A percentile compares a stretch with the other conserved stretches of the same genome.
phyloP scores from a whole-genome alignment of 2,797 vertebrate species.

The Buceros bicornis region DNA sequence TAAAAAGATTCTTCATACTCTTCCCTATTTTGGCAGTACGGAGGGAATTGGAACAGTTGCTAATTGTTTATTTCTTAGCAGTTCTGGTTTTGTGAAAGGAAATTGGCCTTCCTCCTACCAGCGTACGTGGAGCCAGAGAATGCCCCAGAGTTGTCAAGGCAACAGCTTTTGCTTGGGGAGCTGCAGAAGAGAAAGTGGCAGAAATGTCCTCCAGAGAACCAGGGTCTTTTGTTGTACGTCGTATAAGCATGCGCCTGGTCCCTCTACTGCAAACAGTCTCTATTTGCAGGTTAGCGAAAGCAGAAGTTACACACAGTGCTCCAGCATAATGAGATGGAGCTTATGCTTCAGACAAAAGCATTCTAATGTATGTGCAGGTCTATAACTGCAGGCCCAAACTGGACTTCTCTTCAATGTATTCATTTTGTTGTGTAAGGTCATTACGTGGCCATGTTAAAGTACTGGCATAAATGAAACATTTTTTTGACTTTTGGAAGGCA shows the following conservation, averaged over 20 bases:
- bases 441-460: background rate
- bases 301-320: background rate
- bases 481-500: background rate
- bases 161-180: conserved; percentile 75
- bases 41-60: background rate
- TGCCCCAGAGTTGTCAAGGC: conserved; percentile 79
- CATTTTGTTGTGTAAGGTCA: background rate
- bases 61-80: conserved; percentile 55
- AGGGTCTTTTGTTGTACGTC: conserved; percentile 51
- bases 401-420: background rate
- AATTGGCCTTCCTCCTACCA: conserved; percentile 62
- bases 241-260: background rate
- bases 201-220: conserved; percentile 46
- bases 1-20: background rate
- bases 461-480: background rate
- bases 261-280: background rate
- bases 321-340: background rate
- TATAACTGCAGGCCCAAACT: background rate
- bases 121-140: conserved; percentile 56
- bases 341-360: background rate
- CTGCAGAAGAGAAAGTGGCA: conserved; percentile 57
- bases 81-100: conserved; percentile 65
- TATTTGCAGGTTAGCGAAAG: background rate
- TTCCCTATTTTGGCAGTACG: background rate
- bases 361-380: background rate